Percentiles rank a stretch among this genome's conserved stretches.
Conservation (phyloP, 2,113 vertebrate genomes). For the Psittacara wagleri region DNA sequence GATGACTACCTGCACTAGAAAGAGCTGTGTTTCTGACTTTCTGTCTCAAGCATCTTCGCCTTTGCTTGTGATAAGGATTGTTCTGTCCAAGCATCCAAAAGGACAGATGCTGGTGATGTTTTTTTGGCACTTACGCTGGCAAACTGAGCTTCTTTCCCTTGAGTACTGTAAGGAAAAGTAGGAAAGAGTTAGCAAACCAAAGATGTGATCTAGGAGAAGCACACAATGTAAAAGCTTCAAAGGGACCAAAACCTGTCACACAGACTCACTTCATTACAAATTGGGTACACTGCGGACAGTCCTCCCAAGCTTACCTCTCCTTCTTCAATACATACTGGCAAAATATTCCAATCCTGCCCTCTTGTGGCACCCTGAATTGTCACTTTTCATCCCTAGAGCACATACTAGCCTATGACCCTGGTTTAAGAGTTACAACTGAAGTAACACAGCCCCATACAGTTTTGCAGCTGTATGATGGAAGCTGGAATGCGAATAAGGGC, state of each 20-base stretch:
- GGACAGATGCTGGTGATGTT: conserved; percentile 77
- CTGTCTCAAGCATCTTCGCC: conserved; percentile 91
- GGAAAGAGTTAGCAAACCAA: not conserved
- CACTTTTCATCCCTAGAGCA: not conserved
- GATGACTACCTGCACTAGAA: conserved; percentile 72
- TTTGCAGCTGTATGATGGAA: not conserved
- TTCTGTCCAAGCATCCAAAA: conserved; percentile 79
- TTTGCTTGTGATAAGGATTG: conserved; percentile 78
- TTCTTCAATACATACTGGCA: not conserved
- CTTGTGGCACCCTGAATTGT: not conserved
- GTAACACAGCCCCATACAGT: not conserved
- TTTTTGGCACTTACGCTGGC: conserved; percentile 95
- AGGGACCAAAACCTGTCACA: not conserved
- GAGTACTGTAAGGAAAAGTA: conserved; percentile 79
- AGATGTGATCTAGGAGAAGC: not conserved
- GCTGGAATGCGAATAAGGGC: not conserved
- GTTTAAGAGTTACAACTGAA: not conserved
- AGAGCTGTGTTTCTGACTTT: conserved; percentile 81
- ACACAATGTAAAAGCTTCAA: not conserved
- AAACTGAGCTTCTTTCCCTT: conserved; percentile 99
- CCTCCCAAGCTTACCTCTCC: not conserved
- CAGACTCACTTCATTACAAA: not conserved
- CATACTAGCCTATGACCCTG: rapidly evolving
- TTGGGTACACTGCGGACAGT: not conserved
- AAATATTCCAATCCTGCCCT: not conserved